These are phyloP conservation scores for Ornithoptera priamus DNA, from an alignment of 2,888 invertebrate genomes.

Conservation along the genomic window DNA sequence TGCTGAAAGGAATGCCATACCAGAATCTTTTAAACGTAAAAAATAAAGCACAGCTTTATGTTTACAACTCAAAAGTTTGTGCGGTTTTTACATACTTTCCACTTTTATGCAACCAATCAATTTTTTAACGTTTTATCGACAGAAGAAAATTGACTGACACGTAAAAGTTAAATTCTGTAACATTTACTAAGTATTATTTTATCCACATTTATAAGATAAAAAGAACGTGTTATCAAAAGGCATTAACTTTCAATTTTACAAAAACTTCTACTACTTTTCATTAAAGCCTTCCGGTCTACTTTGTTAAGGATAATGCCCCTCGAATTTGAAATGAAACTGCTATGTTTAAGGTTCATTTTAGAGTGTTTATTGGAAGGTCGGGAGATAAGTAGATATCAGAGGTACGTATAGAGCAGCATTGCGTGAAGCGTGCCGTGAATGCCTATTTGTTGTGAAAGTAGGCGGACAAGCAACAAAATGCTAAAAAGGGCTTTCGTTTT, in stretches of 20 bases:
- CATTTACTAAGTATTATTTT: neutral
- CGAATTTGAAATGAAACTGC: conserved; percentile 2
- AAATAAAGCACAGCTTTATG: no score
- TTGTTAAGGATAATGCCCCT: neutral
- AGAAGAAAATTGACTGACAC: no score
- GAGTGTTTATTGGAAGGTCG: conserved; percentile 2
- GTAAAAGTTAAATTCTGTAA: no score
- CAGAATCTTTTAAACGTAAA: no score
- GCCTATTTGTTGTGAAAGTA: conserved; percentile 63
- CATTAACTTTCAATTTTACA: neutral
- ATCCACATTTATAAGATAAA: neutral
- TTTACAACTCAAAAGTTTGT: no score
- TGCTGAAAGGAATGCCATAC: no score
- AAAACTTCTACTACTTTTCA: neutral
- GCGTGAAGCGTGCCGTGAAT: conserved; percentile 60
- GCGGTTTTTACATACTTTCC: no score
- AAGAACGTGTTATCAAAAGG: neutral
- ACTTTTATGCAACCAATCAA: no score
- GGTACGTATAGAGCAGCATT: conserved; percentile 40
- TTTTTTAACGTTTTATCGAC: no score
- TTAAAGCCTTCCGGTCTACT: neutral
- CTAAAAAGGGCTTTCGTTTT: conserved; percentile 53
- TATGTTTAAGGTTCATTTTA: conserved; percentile 9
- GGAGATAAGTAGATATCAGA: conserved; percentile 14
- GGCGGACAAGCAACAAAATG: conserved; percentile 46